Conservation (phyloP, 2,113 vertebrate species). For the Larimichthys polyactis region DNA sequence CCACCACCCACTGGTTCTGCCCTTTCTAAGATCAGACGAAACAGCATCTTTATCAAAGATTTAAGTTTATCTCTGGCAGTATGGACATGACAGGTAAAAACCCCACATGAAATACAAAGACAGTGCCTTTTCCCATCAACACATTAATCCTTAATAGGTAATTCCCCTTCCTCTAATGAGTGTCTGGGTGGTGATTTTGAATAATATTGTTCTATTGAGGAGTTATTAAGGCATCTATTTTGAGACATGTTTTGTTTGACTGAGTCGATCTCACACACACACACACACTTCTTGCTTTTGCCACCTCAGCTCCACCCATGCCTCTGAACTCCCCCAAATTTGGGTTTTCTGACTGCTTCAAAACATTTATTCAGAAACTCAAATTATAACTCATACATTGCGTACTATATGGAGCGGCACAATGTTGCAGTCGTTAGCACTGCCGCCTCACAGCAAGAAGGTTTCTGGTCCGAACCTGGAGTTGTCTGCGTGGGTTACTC, state of each 20-base stretch:
- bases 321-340: background rate
- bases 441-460: no score
- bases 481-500: no score
- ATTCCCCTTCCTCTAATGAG: conserved; percentile 6
- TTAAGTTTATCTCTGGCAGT: background rate
- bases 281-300: background rate
- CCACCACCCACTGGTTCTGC: conserved; percentile 35
- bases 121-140: background rate
- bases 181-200: background rate
- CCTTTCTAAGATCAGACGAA: conserved; percentile 28
- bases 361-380: no score
- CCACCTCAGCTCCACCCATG: background rate
- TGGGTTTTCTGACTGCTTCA: background rate
- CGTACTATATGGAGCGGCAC: no score
- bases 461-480: no score
- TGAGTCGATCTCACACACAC: background rate
- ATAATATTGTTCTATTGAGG: background rate
- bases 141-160: conserved; percentile 16
- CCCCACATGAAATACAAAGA: background rate
- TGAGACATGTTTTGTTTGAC: background rate
- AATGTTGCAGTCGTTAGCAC: no score
- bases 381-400: no score
- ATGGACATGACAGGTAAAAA: background rate
- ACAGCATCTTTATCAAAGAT: background rate
- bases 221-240: conserved; percentile 16